phyloP scores from a whole-genome alignment of 2,888 invertebrate genomes.

The Serrognathus titanus region DNA sequence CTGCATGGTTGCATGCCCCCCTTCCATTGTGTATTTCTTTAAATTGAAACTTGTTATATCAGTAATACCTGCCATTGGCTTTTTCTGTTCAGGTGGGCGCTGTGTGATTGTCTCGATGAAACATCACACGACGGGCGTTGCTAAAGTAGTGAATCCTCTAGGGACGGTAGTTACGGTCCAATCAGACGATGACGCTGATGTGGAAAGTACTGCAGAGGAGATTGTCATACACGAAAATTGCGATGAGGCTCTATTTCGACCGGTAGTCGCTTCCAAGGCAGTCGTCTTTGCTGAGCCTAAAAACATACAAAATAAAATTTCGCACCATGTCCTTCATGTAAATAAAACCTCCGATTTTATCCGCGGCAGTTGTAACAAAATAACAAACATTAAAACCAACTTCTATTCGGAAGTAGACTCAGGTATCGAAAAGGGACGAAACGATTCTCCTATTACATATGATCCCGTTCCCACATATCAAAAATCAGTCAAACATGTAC shows the following conservation, averaged over 20 bases:
- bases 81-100: conserved; percentile 71
- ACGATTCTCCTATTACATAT: conserved; percentile 11
- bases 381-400: conserved; percentile 7
- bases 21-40: conserved; percentile 4
- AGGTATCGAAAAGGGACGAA: conserved; percentile 13
- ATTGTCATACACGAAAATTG: conserved; percentile 56
- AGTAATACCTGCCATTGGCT: conserved; percentile 77
- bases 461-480: not conserved
- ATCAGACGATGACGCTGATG: conserved; percentile 47
- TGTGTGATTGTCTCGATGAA: conserved; percentile 49
- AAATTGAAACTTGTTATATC: conserved; percentile 11
- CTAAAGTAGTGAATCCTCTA: conserved; percentile 73
- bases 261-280: conserved; percentile 58
- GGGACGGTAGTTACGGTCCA: conserved; percentile 64
- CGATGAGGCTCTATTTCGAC: conserved; percentile 68
- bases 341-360: conserved; percentile 7
- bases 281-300: conserved; percentile 34
- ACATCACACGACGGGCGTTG: conserved; percentile 50
- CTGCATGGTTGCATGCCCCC: conserved; percentile 25
- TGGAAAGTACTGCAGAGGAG: conserved; percentile 33
- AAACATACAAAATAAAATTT: conserved; percentile 7
- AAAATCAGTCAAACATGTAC: no score
- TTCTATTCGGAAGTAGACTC: conserved; percentile 15
- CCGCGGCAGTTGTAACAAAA: not conserved
- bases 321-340: conserved; percentile 16